phyloP scores from a whole-genome alignment of 2,888 invertebrate species.

The Drosophila tanythrix region DNA sequence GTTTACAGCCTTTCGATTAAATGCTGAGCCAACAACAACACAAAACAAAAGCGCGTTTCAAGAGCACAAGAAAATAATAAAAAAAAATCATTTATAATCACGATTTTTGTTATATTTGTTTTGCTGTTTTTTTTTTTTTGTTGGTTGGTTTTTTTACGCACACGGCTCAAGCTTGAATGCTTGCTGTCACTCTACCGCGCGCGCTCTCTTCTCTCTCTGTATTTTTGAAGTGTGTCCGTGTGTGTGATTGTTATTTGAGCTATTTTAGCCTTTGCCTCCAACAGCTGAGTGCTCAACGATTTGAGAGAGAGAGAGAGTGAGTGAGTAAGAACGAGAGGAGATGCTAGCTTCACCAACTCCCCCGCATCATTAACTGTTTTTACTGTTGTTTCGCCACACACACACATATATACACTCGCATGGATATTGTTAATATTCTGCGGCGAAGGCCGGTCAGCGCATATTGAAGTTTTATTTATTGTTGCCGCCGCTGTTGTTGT shows the following conservation, averaged over 20 bases:
- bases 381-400: constrained; percentile 24
- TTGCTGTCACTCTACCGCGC: constrained; percentile 24
- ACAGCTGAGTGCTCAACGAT: constrained; percentile 44
- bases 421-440: constrained; percentile 66
- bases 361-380: constrained; percentile 4
- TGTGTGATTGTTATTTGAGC: constrained; percentile 39
- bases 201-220: background rate
- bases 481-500: constrained; percentile 14
- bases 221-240: constrained; percentile 6
- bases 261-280: constrained; percentile 52
- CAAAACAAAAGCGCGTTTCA: constrained; percentile 48
- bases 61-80: constrained; percentile 43
- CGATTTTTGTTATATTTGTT: constrained; percentile 47
- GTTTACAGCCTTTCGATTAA: constrained; percentile 49
- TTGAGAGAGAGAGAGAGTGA: constrained; percentile 9
- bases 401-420: constrained; percentile 4
- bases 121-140: constrained; percentile 24
- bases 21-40: constrained; percentile 25
- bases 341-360: constrained; percentile 33
- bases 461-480: constrained; percentile 66
- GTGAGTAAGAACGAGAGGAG: constrained; percentile 9
- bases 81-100: constrained; percentile 19
- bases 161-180: constrained; percentile 48
- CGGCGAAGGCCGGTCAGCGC: constrained; percentile 65
- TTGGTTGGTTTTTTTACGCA: constrained; percentile 49